These are phyloP conservation scores for Ptychobarbus kaznakovi DNA, from an alignment of 2,797 vertebrate genomes.

Conservation along the genomic window DNA sequence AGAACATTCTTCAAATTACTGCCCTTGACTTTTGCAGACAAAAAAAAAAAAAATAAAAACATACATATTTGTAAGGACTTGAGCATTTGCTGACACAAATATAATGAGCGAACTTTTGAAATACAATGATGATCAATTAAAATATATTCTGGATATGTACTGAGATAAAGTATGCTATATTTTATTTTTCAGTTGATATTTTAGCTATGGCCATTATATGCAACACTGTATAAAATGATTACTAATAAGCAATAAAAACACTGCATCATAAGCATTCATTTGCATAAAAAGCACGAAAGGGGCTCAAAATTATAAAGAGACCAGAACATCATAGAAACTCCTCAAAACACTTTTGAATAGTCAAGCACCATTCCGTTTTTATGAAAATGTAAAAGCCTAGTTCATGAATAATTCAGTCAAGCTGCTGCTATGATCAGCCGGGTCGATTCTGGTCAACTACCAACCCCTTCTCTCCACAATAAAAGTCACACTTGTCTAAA, in stretches of 20 bases:
- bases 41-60: neutral
- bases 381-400: neutral
- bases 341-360: neutral
- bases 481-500: conserved; percentile 32
- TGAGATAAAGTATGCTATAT: neutral
- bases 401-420: neutral
- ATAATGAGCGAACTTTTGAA: neutral
- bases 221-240: too few species aligned
- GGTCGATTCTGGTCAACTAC: neutral
- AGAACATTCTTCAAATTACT: neutral
- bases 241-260: conserved; percentile 21
- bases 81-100: neutral
- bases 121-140: neutral
- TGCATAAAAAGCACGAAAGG: conserved; percentile 24
- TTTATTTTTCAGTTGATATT: too few species aligned
- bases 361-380: neutral
- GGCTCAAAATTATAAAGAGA: neutral
- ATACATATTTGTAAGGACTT: neutral
- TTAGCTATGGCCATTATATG: too few species aligned
- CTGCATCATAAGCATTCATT: conserved; percentile 41
- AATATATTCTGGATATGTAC: neutral
- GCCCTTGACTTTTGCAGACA: neutral
- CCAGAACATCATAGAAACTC: neutral
- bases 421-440: neutral
- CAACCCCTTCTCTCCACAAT: conserved; percentile 18